phyloP scores from a whole-genome alignment of 2,797 vertebrate species.

The Huso huso region DNA sequence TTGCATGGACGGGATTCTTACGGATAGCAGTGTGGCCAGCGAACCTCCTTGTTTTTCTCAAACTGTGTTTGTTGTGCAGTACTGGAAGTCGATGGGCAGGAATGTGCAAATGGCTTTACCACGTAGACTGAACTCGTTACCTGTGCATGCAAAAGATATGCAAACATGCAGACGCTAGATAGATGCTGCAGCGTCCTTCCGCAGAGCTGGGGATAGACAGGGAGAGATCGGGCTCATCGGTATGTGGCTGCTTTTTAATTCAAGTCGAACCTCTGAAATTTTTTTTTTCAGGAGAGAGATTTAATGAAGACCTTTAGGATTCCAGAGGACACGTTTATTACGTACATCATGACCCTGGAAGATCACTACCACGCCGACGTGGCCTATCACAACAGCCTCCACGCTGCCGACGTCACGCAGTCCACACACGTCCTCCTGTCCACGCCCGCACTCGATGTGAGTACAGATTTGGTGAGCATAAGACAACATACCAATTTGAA shows the following conservation, averaged over 20 bases:
- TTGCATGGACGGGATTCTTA: too few species aligned
- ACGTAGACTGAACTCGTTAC: too few species aligned
- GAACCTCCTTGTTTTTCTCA: too few species aligned
- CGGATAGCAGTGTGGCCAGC: too few species aligned
- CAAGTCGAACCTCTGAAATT: neutral
- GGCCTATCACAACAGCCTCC: conserved; percentile 92
- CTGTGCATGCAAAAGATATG: neutral
- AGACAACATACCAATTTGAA: neutral
- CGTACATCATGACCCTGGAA: conserved; percentile 84
- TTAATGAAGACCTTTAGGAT: conserved; percentile 83
- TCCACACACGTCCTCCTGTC: conserved; percentile 89
- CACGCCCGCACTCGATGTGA: conserved; percentile 81
- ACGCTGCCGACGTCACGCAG: conserved; percentile 87
- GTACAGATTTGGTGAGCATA: conserved; percentile 9
- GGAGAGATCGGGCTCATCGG: too few species aligned
- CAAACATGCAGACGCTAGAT: neutral
- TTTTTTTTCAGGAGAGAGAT: conserved; percentile 70
- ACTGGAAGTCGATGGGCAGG: too few species aligned
- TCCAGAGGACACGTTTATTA: conserved; percentile 81
- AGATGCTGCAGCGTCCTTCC: too few species aligned
- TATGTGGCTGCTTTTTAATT: too few species aligned
- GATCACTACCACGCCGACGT: conserved; percentile 89
- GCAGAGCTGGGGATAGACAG: neutral
- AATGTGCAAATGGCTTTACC: too few species aligned
- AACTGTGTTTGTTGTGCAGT: too few species aligned